These are phyloP conservation scores for Parapristionchus giblindavisi DNA, from an alignment of 2,888 invertebrate genomes.

Conservation along the genomic window DNA sequence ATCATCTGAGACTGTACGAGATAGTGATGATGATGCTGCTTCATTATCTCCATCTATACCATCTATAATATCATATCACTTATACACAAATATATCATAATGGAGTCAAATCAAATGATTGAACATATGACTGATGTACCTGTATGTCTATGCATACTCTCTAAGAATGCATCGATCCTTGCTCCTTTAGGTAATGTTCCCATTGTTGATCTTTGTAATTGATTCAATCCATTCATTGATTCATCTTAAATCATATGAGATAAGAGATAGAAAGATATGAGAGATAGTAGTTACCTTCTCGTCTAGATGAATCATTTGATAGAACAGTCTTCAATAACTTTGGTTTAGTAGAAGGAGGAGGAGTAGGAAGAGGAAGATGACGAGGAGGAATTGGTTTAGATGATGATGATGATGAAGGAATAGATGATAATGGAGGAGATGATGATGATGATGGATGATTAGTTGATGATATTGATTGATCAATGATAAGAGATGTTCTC, in stretches of 20 bases:
- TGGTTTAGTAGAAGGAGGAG: conserved; percentile 57
- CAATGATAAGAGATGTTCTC: conserved; percentile 26
- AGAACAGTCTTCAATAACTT: conserved; percentile 58
- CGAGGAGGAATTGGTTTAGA: conserved; percentile 42
- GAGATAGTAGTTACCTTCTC: no score
- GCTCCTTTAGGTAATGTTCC: conserved; percentile 96
- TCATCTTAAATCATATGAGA: background rate
- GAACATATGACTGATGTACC: background rate
- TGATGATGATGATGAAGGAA: conserved; percentile 21
- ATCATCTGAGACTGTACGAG: conserved; percentile 58
- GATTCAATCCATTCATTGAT: conserved; percentile 16
- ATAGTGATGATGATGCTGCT: conserved; percentile 49
- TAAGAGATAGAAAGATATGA: no score
- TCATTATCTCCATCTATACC: conserved; percentile 47
- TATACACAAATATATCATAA: background rate
- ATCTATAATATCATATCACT: conserved; percentile 20
- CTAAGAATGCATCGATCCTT: conserved; percentile 92
- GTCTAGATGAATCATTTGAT: no score
- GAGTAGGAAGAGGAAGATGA: conserved; percentile 50
- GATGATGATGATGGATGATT: background rate
- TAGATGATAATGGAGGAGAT: conserved; percentile 12
- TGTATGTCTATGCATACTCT: conserved; percentile 78
- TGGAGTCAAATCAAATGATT: background rate
- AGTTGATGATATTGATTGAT: background rate
- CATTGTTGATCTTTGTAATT: conserved; percentile 23